Evolutionary conservation across 2,888 invertebrate genomes (phyloP).

Genomic region (Leucania comma): DNA sequence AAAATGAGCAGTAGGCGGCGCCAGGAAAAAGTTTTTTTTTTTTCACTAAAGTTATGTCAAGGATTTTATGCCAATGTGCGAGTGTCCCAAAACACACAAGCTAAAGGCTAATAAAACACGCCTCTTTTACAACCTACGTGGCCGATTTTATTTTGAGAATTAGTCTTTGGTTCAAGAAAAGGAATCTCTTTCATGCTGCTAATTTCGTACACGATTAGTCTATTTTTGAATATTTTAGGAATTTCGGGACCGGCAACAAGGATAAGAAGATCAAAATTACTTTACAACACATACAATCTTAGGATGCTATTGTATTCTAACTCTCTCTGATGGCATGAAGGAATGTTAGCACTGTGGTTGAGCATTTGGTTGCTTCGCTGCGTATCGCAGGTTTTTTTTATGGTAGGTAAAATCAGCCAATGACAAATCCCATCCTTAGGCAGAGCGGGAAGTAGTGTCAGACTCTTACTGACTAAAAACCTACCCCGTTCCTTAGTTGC

Average conservation of each 20-base stretch:
- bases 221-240: slow-evolving; percentile 12
- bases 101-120: slow-evolving; percentile 40
- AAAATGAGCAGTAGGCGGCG: slow-evolving; percentile 9
- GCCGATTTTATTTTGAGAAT: slow-evolving; percentile 24
- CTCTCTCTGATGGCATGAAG: too few species aligned
- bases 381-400: too few species aligned
- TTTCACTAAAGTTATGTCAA: slow-evolving; percentile 3
- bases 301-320: too few species aligned
- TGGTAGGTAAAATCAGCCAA: too few species aligned
- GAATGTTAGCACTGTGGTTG: too few species aligned
- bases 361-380: too few species aligned
- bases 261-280: slow-evolving; percentile 2
- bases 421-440: too few species aligned
- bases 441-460: too few species aligned
- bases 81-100: slow-evolving; percentile 1
- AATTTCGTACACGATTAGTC: slow-evolving; percentile 18
- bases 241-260: background rate
- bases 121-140: slow-evolving; percentile 11
- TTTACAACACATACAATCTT: background rate
- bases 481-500: too few species aligned
- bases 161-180: slow-evolving; percentile 40
- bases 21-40: background rate
- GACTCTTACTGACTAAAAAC: too few species aligned
- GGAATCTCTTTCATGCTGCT: slow-evolving; percentile 26
- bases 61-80: slow-evolving; percentile 9